phyloP scores from a whole-genome alignment of 1,140 invertebrate genomes.

The Coelopa frigida region DNA sequence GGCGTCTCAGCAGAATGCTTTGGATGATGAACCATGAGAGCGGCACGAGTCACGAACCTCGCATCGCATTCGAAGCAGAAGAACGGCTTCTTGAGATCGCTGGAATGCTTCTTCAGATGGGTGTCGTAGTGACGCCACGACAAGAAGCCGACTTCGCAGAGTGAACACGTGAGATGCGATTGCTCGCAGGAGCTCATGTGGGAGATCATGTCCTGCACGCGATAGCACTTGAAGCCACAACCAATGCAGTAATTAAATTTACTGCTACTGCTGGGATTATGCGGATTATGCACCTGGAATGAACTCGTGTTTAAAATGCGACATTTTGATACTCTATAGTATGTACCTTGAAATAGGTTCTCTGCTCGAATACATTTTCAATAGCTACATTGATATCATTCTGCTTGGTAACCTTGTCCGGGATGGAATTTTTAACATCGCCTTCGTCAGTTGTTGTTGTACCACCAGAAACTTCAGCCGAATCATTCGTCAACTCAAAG shows the following conservation, averaged over 20 bases:
- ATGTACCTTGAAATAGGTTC: conserved; percentile 39
- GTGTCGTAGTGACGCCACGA: conserved; percentile 42
- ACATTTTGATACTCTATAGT: too few relatives aligned
- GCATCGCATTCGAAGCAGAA: conserved; percentile 50
- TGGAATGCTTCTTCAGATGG: conserved; percentile 48
- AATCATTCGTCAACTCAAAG: conserved; percentile 23
- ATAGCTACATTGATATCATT: conserved; percentile 2
- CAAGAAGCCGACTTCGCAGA: conserved; percentile 47
- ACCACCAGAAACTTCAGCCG: not conserved
- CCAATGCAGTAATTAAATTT: conserved; percentile 45
- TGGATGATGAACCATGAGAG: conserved; percentile 49
- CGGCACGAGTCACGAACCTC: conserved; percentile 49
- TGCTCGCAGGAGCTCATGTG: conserved; percentile 47
- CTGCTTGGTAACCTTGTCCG: too few relatives aligned
- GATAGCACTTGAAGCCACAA: conserved; percentile 43
- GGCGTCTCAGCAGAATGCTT: conserved; percentile 53
- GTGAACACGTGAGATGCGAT: conserved; percentile 46
- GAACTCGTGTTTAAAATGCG: not conserved
- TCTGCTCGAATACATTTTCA: conserved; percentile 30
- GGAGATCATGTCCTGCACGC: conserved; percentile 42
- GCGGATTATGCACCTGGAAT: conserved; percentile 29
- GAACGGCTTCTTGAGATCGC: conserved; percentile 46
- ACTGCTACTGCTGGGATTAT: conserved; percentile 27
- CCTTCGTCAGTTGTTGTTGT: too few relatives aligned
- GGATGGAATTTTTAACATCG: too few relatives aligned